These are phyloP conservation scores for Trichopria drosophilae DNA, from an alignment of 2,888 invertebrate species.

Conservation along the genomic window DNA sequence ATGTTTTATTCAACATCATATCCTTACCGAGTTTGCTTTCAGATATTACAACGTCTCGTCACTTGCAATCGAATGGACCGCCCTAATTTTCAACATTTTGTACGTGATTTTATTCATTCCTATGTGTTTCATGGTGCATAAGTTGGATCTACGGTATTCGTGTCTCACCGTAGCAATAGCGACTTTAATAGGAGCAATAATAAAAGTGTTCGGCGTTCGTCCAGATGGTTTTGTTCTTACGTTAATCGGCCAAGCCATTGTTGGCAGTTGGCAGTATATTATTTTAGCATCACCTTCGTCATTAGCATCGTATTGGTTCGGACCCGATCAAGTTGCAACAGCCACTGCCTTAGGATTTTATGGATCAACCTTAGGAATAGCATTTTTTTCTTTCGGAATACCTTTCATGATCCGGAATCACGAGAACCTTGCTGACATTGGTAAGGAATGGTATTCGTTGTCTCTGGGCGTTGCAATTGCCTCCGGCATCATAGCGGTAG, in stretches of 20 bases:
- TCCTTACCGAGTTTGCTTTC: too few species aligned
- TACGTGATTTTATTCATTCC: constrained; percentile 28
- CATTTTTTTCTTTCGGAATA: constrained; percentile 27
- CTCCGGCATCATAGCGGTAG: constrained; percentile 20
- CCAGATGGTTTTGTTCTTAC: constrained; percentile 24
- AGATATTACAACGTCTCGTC: constrained; percentile 32
- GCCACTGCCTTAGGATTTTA: constrained; percentile 32
- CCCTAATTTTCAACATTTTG: constrained; percentile 27
- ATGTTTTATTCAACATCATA: too few species aligned
- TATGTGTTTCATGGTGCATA: constrained; percentile 28
- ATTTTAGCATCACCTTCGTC: constrained; percentile 31
- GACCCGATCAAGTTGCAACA: constrained; percentile 30
- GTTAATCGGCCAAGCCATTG: constrained; percentile 32
- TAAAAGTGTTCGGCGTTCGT: constrained; percentile 30
- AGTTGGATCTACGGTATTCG: constrained; percentile 27
- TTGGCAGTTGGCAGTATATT: constrained; percentile 29
- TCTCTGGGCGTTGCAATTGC: constrained; percentile 22
- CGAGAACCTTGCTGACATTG: constrained; percentile 30
- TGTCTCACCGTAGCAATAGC: constrained; percentile 30
- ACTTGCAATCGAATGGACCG: constrained; percentile 31
- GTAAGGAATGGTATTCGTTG: constrained; percentile 22
- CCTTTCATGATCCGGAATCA: constrained; percentile 34
- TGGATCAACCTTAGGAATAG: constrained; percentile 29
- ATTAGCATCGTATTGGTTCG: constrained; percentile 37
- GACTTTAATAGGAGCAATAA: constrained; percentile 31